Evolutionary conservation across 2,113 vertebrate genomes (phyloP).

Genomic region (Motacilla tschutschensis): DNA sequence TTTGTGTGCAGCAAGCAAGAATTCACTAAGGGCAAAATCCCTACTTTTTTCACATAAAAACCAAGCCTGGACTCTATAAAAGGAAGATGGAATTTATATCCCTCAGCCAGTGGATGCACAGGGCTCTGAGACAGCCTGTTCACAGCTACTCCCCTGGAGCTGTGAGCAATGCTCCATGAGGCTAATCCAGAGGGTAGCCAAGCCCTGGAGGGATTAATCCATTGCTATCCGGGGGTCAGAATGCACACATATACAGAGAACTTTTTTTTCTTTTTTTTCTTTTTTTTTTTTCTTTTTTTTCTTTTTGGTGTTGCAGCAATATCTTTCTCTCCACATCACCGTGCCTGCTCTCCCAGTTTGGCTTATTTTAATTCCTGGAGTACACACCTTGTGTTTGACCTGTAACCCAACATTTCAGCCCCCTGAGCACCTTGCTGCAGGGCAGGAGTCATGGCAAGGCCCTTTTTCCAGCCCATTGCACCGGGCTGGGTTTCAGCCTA

Average conservation of each 20-base stretch:
- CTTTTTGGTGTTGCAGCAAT: background rate
- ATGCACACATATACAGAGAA: background rate
- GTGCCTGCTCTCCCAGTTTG: background rate
- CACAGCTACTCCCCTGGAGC: background rate
- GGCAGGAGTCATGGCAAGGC: background rate
- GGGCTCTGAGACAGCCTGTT: background rate
- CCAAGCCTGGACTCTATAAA: background rate
- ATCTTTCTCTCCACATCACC: background rate
- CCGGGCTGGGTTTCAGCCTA: background rate
- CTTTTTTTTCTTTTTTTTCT: background rate
- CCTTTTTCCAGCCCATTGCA: background rate
- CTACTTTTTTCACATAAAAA: constrained; percentile 10
- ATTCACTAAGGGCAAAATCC: background rate
- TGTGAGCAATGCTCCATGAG: background rate
- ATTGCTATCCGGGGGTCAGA: background rate
- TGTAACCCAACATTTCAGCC: background rate
- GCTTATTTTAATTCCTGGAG: background rate
- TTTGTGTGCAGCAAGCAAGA: constrained; percentile 41
- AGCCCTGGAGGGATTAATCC: constrained; percentile 36
- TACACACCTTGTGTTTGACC: background rate
- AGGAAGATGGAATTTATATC: constrained; percentile 17
- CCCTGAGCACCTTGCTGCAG: background rate
- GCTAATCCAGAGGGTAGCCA: constrained; percentile 21
- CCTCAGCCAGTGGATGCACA: background rate
- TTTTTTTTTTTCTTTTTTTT: too few species aligned